A percentile compares a stretch with the other conserved stretches of the same genome.
These are phyloP conservation scores for Dysidea cf. avara DNA, from an alignment of 37 sponge, comb jelly and placozoan genomes.

Conservation along the genomic window DNA sequence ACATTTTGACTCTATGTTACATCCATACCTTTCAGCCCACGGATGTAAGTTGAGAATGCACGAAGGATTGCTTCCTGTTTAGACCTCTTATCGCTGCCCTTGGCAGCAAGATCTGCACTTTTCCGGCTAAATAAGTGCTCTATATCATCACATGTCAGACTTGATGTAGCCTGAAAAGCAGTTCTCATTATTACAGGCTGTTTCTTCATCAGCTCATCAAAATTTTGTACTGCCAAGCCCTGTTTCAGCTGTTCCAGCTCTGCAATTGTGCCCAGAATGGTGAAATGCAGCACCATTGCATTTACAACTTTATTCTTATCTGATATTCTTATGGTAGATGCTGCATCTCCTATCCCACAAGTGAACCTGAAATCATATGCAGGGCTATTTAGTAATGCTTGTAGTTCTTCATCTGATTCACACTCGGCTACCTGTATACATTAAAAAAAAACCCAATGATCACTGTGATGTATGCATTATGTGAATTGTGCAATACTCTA, in stretches of 20 bases:
- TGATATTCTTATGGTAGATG: neutral
- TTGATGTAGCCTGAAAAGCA: neutral
- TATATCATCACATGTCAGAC: constrained; percentile 4
- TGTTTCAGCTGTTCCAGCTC: constrained; percentile 36
- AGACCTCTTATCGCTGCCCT: too few relatives aligned
- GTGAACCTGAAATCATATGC: constrained; percentile 22
- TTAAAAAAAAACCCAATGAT: neutral
- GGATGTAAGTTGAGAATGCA: too few relatives aligned
- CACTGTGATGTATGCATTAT: neutral
- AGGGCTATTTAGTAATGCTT: neutral
- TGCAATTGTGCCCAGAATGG: constrained; percentile 14
- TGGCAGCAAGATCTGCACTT: too few relatives aligned
- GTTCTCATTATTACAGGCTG: neutral
- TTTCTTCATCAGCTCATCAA: neutral
- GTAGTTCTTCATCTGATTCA: neutral
- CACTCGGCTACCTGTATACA: neutral
- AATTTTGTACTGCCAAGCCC: constrained; percentile 10
- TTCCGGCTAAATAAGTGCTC: too few relatives aligned
- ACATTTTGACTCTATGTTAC: too few relatives aligned
- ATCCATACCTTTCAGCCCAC: too few relatives aligned
- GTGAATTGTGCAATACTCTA: too few relatives aligned
- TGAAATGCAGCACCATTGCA: constrained; percentile 27
- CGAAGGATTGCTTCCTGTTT: too few relatives aligned
- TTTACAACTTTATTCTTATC: constrained; percentile 15
- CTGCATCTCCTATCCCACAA: constrained; percentile 25